Base-by-base conservation (phyloP, 2,888 invertebrate genomes). In the Megamerina dolium region DNA sequence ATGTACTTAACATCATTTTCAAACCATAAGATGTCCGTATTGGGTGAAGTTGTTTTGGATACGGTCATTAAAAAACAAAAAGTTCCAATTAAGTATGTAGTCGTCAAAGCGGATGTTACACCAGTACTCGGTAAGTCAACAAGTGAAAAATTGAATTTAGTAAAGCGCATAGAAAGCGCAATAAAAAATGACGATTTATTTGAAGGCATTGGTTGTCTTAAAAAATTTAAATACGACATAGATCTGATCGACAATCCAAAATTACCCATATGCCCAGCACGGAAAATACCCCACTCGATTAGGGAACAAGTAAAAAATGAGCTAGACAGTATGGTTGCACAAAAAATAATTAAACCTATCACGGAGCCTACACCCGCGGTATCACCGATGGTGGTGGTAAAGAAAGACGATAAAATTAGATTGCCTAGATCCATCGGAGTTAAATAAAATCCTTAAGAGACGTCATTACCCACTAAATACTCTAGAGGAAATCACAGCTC, bases 401-500 rank as follows among this genome's bases (percentile, higher is more conserved):
- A 38, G 39, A 48, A 35, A 50, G 46, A 30, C n/a, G 43, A 43
- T 26, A 43, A 34, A 38, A 42, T 45, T 33, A 50, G 46, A 30
- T 3, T 49, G 43, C 29, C 38, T 39, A n/a, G 37, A 32, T 13
- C 51, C 46, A 2, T 45, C 48, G 26, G 46, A 52, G n/a, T 23
- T 48, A 4, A 52, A 52, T 20, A 47, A 48, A 42, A 48, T 41
- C 17, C 41, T 51, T 4, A 32, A 46, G 12, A 39, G 45, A 33
- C 47, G 49, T 12, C 48, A 52, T 12, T 45, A 51, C 30, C 47
- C 48, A 12, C 33, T 50, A 27, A 37, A 43, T 40, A 51, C 49
- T 5, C 43, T 52, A 18, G 49, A 52, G 31, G 38, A 50, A 37
- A 46, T 50, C 12, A 34, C 43, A 1, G 42, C 48, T 16, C 45